A percentile compares a stretch with the other conserved stretches of the same genome.
These are phyloP conservation scores for Saxidomus purpurata DNA, from an alignment of 1,140 invertebrate genomes.

Conservation along the genomic window DNA sequence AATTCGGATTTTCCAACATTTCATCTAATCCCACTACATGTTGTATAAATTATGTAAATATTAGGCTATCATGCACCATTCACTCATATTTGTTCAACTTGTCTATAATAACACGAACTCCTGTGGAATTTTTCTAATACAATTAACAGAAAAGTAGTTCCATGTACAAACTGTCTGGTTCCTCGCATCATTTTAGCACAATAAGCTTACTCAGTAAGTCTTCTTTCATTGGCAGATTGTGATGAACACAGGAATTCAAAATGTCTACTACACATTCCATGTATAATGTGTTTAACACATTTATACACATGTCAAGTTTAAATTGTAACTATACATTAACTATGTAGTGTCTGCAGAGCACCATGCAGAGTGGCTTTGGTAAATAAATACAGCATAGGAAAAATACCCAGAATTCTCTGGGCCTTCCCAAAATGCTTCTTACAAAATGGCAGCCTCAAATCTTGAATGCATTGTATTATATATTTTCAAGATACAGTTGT, in stretches of 20 bases:
- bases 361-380: constrained; percentile 29
- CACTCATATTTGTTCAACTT: constrained; percentile 5
- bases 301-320: constrained; percentile 22
- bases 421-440: constrained; percentile 24
- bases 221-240: neutral
- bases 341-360: constrained; percentile 20
- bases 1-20: neutral
- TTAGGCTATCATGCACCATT: neutral
- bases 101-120: neutral
- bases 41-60: neutral
- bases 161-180: neutral
- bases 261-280: neutral
- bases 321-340: neutral
- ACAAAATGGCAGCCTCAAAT: constrained; percentile 47
- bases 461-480: constrained; percentile 14
- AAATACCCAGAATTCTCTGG: neutral
- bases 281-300: constrained; percentile 32
- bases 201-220: constrained; percentile 31
- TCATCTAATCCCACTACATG: neutral
- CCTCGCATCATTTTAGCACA: neutral
- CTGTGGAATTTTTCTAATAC: neutral
- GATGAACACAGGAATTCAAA: constrained; percentile 26
- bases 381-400: neutral
- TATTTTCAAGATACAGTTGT: constrained; percentile 17
- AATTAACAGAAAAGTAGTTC: neutral